Evolutionary conservation across 2,113 vertebrate genomes (phyloP).

Genomic region (Strix uralensis): DNA sequence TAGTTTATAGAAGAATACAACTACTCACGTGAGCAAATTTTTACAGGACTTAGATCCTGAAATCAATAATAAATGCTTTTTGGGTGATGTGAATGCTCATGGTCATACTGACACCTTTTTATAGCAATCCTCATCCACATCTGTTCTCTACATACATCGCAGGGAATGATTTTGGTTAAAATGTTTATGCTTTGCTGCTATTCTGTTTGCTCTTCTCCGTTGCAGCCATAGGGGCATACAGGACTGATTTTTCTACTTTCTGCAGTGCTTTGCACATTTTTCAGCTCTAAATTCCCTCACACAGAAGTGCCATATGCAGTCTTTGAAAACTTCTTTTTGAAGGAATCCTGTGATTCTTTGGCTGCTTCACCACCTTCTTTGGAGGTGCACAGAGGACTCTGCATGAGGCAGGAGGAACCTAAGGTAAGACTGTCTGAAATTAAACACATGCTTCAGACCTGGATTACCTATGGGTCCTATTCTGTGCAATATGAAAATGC

Average conservation of each 20-base stretch:
- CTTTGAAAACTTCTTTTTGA: not conserved
- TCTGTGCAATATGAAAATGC: not conserved
- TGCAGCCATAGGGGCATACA: not conserved
- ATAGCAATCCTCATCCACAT: not conserved
- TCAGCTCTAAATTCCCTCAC: not conserved
- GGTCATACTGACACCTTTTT: not conserved
- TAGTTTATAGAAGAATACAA: not conserved
- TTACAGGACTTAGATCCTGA: not conserved
- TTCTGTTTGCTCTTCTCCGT: not conserved
- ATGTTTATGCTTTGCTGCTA: not conserved
- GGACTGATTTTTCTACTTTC: not conserved
- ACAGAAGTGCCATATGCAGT: not conserved
- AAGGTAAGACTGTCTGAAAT: not conserved
- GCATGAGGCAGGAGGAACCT: not conserved
- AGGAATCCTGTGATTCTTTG: not conserved
- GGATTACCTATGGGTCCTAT: not conserved
- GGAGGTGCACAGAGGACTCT: not conserved
- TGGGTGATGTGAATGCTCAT: not conserved
- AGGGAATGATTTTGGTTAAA: not conserved
- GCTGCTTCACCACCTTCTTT: not conserved
- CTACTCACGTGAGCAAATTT: not conserved
- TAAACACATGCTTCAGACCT: not conserved
- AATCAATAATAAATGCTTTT: not conserved
- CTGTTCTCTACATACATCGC: not conserved
- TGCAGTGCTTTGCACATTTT: not conserved